These are phyloP conservation scores for Campylomormyrus numenius DNA, from an alignment of 2,113 vertebrate species.

Conservation along the genomic window DNA sequence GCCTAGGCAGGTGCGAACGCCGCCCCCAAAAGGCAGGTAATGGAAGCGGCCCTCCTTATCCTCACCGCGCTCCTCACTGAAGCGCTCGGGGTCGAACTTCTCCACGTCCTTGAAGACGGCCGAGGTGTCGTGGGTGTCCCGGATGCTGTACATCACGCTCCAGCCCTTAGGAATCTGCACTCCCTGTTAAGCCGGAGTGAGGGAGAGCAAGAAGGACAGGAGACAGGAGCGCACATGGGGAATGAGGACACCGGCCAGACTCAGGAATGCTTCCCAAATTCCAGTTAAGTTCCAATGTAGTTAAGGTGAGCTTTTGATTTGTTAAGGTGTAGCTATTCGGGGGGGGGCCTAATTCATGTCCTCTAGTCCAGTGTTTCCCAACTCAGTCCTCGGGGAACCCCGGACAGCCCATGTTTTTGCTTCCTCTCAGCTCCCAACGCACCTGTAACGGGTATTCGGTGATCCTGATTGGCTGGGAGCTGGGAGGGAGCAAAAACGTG, in stretches of 20 bases:
- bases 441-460: too few relatives aligned
- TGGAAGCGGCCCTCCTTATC: conserved; percentile 93
- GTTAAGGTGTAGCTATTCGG: not conserved
- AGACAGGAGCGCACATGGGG: not conserved
- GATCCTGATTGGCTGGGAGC: too few relatives aligned
- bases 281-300: not conserved
- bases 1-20: conserved; percentile 87
- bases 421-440: too few relatives aligned
- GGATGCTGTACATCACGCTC: conserved; percentile 98
- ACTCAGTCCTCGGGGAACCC: too few relatives aligned
- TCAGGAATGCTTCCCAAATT: not conserved
- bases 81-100: conserved; percentile 85
- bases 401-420: too few relatives aligned
- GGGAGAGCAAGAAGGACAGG: not conserved
- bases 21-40: conserved; percentile 91
- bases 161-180: conserved; percentile 97
- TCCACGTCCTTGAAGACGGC: conserved; percentile 88
- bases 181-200: conserved; percentile 60
- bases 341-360: not conserved
- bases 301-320: not conserved
- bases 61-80: conserved; percentile 79
- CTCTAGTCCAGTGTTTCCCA: not conserved
- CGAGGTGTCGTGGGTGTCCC: conserved; percentile 91
- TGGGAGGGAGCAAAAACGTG: too few relatives aligned
- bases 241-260: not conserved